Evolutionary conservation across 1,140 invertebrate species (phyloP), one percentile per base, ranked within the genome.

Genomic region (Caenorhabditis brenneri): DNA sequence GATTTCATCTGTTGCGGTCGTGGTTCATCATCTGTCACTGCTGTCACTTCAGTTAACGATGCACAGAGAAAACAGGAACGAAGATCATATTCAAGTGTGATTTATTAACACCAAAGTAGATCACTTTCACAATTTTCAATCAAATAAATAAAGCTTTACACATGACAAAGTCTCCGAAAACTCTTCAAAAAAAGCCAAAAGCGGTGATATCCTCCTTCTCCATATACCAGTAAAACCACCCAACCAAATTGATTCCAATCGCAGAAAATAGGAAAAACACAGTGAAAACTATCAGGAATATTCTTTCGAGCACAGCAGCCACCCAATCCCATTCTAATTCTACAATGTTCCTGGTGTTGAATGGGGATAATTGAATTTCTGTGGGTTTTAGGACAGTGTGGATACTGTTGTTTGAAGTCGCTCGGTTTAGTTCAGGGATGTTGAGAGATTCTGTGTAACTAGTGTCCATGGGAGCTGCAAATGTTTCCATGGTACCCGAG

Each of bases 281-380:
- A 19, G 88, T 85, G 79, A 89, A 89, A 10, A 90, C 48, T 22
- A 89, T 88, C 36, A 89, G 88, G 55, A 85, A 90, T 46, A 89
- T 86, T 29, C 89, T 82, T 60, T 89, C 88, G 9, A 89, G 39
- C 15, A 89, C 89, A n/a, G 89, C 90, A 15, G 89, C 89, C 31
- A 89, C 80, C 89, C 89, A 89, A 51, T 89, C 89, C 85, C 88
- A 89, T 81, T 89, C 89, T 39, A 89, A 83, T 49, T 88, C 86
- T 16, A 88, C 89, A 24, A 89, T 55, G 58, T 90, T 27, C 86
- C 89, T 5, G 10, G 65, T 74, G n/a, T 24, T 42, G n/a, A 42
- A 74, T 46, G 65, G 33, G 24, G 65, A 42, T n/a, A 74, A 9
- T 74, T 74, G 65, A 9, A 74, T 74, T 74, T 74, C 65, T 4